Base-by-base conservation (phyloP, 2,888 invertebrate genomes). In the Suillia variegata region DNA sequence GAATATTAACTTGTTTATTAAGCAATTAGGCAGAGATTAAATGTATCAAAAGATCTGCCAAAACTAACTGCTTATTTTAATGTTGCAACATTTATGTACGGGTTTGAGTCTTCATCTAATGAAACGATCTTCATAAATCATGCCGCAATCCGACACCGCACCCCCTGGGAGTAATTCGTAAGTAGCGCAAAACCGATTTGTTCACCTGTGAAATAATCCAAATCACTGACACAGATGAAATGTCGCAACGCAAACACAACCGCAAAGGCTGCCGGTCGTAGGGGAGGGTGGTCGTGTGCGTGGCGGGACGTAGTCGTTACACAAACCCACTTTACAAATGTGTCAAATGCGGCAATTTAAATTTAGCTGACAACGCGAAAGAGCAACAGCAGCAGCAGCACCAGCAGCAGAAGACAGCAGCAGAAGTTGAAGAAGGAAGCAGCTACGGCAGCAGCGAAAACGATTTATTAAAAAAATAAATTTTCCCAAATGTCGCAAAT, bases 161-260 rank as follows among this genome's bases (percentile, higher is more conserved):
- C n/a, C n/a, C 24, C 18, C 62, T 51, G 62, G 61, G 64, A 55
- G 47, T 56, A 58, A 59, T 62, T 58, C 34, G 56, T 61, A 65
- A 65, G 62, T 65, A 59, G 65, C 62, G 59, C 50, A 55, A 62
- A 62, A 62, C 52, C 59, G 61, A 62, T 65, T 65, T 65, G 62
- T 65, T 62, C 62, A 65, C 61, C 62, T 62, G 62, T 59, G 58
- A 61, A 62, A 62, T 62, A 62, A 65, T 65, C 59, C 54, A 59
- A 62, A 65, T 61, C 62, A 62, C 54, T 56, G 55, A 58, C 55
- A 56, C 60, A 58, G 53, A 57, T 60, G 49, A 58, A 62, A 62
- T 56, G 60, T 52, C 50, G 15, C 17, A 50, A 50, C 17, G 26
- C 22, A 48, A 47, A 47, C 47, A 26, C 45, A 8, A 59, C 31